Evolutionary conservation across 2,888 invertebrate species (phyloP), one percentile per base, ranked within the genome.

Genomic region (Agonopterix arenella): DNA sequence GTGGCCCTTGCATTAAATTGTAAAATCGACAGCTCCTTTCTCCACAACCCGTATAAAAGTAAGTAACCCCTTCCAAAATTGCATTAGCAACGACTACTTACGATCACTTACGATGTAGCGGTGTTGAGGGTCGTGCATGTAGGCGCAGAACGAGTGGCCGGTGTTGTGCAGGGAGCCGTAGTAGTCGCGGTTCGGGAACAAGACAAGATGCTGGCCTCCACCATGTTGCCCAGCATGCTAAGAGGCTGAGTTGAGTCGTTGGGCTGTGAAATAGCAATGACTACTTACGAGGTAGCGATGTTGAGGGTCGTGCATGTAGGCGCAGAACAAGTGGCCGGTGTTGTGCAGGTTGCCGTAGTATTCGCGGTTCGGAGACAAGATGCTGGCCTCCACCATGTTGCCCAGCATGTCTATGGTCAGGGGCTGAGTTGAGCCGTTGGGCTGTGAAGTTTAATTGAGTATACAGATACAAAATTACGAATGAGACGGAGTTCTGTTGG

Each of bases 111-210:
- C n/a, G n/a, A n/a, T n/a, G 71, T 93, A 93, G 53, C 92, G 90
- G 61, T 92, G 91, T 50, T 92, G 91, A 0, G 95, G 95, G 76
- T 95, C 95, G 66, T 95, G 95, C 58, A 92, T 90, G 66, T 91
- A 92, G 0, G 93, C 91, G n/a, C 94, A 80, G 61, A 93, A 90
- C 37, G 92, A 90, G 72, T 95, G 95, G 0, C 94, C 94, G 67
- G 92, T 90, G 78, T 95, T 95, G 76, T 95, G 95, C 4, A 94
- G 65, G 67, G 92, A 92, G 10, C 95, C 95, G 66, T 94, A 94
- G 16, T 92, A 77, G 2, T 90, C 89, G 0, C 73, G 71, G 75
- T 94, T 94, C 0, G 91, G 90, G 0, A n/a, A n/a, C n/a, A n/a
- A n/a, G 93, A 91, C n/a, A 94, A 71, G 9, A 91, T 90, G 64